Evolutionary conservation across 2,113 vertebrate genomes (phyloP).

Genomic region (Mugil cephalus): DNA sequence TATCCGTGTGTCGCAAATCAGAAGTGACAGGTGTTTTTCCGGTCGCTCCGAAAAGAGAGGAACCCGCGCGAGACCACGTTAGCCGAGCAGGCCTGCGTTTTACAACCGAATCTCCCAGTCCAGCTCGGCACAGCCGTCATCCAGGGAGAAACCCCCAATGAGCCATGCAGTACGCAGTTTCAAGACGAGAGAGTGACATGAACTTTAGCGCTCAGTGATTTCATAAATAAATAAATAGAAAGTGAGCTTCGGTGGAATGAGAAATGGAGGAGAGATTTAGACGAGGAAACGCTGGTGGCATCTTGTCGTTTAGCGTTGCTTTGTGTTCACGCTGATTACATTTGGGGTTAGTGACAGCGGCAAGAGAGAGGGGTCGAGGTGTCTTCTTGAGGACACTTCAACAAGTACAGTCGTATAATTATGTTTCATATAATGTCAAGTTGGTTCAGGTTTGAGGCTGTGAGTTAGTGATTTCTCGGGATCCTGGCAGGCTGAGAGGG

Average conservation of each 20-base stretch:
- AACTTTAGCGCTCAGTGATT: not conserved
- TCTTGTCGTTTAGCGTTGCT: not conserved
- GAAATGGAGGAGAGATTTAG: not conserved
- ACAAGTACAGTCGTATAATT: not conserved
- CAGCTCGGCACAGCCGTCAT: constrained; percentile 18
- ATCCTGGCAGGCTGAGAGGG: too few relatives aligned
- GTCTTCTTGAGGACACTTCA: not conserved
- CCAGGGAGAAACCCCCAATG: constrained; percentile 4
- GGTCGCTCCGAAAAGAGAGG: not conserved
- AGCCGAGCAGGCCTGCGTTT: constrained; percentile 1
- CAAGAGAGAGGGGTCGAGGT: not conserved
- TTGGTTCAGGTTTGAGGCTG: too few relatives aligned
- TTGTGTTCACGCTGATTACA: too few relatives aligned
- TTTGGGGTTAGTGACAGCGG: not conserved
- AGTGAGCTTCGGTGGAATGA: not conserved
- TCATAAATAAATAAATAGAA: not conserved
- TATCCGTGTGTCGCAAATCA: constrained; percentile 2
- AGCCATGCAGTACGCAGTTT: not conserved
- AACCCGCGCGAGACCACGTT: not conserved
- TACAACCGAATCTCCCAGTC: constrained; percentile 33
- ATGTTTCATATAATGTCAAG: too few relatives aligned
- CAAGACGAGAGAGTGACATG: constrained; percentile 17
- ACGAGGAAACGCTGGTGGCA: too few relatives aligned
- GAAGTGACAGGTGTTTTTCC: not conserved
- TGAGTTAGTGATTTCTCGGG: too few relatives aligned